phyloP scores from a whole-genome alignment of 1,140 invertebrate species.

The Sycophaga agraensis region DNA sequence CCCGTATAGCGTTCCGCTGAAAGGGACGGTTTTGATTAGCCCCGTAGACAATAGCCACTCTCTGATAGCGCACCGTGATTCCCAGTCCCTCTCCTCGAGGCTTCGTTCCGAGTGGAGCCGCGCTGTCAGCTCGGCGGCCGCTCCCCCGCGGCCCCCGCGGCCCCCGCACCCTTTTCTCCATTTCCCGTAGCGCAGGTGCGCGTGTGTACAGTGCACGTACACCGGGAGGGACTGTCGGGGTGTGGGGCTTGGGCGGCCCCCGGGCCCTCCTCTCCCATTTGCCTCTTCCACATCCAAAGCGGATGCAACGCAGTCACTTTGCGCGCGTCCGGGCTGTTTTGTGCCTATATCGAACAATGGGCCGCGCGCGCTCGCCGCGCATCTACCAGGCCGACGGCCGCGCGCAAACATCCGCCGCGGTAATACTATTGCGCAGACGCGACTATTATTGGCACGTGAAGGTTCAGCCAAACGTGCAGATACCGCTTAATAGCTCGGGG shows the following conservation, averaged over 20 bases:
- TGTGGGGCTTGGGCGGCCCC: no score
- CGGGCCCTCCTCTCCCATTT: constrained; percentile 22
- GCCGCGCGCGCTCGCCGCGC: constrained; percentile 26
- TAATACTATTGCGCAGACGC: no score
- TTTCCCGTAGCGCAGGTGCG: constrained; percentile 27
- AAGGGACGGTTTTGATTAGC: constrained; percentile 59
- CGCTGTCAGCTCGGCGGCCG: no score
- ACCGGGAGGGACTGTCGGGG: no score
- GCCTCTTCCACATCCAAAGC: constrained; percentile 41
- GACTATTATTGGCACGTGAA: no score
- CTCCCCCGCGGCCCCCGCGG: no score
- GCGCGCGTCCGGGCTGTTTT: constrained; percentile 54
- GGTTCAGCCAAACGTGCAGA: no score
- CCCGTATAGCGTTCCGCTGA: constrained; percentile 43
- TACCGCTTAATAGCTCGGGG: no score
- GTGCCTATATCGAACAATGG: constrained; percentile 56
- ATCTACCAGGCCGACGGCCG: not conserved
- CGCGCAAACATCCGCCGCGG: no score
- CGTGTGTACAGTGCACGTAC: no score
- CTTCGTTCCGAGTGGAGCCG: constrained; percentile 31
- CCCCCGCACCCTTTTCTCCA: constrained; percentile 33
- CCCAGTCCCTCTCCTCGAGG: constrained; percentile 30
- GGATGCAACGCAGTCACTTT: constrained; percentile 54
- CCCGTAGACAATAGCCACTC: constrained; percentile 57
- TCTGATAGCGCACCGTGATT: constrained; percentile 42